Evolutionary conservation across 1,140 invertebrate species (phyloP).

Genomic region (Brachystomella parvula): DNA sequence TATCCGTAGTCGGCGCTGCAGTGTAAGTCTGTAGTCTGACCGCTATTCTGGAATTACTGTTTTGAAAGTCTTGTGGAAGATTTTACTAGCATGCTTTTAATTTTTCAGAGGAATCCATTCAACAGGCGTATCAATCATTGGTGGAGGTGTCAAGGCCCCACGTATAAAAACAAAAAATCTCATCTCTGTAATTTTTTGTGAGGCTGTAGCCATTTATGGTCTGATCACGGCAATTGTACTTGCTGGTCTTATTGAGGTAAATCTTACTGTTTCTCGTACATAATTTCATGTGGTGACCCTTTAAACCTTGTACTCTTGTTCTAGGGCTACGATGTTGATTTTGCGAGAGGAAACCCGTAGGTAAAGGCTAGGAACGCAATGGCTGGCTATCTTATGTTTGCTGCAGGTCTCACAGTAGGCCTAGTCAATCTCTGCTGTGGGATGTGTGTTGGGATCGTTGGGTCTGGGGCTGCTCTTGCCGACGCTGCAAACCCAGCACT

Average conservation of each 20-base stretch:
- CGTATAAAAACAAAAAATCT: constrained; percentile 99
- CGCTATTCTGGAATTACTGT: background rate
- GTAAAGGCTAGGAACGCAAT: constrained; percentile 49
- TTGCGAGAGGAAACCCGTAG: constrained; percentile 13
- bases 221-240: constrained; percentile 95
- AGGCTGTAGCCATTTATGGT: constrained; percentile 98
- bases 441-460: constrained; percentile 90
- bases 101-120: constrained; percentile 96
- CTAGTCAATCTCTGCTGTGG: constrained; percentile 92
- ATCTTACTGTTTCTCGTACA: too few relatives aligned
- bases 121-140: constrained; percentile 90
- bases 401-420: constrained; percentile 84
- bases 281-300: background rate
- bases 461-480: constrained; percentile 89
- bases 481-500: constrained; percentile 90
- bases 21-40: too few relatives aligned
- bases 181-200: constrained; percentile 98
- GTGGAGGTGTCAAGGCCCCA: constrained; percentile 95
- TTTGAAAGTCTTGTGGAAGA: constrained; percentile 16
- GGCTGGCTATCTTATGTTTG: constrained; percentile 88
- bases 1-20: constrained; percentile 95
- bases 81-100: constrained; percentile 45
- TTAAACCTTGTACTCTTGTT: background rate
- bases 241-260: constrained; percentile 66
- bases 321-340: too few relatives aligned